Conservation (phyloP, 2,888 invertebrate genomes). For the Catocala nupta region DNA sequence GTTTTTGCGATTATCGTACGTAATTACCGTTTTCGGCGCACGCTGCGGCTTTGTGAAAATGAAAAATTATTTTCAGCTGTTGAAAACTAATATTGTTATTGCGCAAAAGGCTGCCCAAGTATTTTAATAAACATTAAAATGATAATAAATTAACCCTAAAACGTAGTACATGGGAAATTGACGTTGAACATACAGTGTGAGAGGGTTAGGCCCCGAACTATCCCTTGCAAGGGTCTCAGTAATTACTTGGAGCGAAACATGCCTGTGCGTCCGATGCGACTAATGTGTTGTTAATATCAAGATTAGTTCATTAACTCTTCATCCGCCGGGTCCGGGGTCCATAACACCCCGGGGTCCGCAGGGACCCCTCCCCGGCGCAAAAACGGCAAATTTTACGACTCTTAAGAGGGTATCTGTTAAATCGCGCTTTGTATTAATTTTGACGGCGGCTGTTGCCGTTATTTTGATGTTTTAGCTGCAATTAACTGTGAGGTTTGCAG, state of each 20-base stretch:
- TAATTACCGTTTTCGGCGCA: conserved; percentile 58
- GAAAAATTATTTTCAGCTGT: conserved; percentile 1
- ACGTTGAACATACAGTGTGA: conserved; percentile 50
- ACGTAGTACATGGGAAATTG: conserved; percentile 53
- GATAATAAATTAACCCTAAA: conserved; percentile 63
- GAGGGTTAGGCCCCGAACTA: conserved; percentile 55
- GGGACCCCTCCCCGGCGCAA: conserved; percentile 60
- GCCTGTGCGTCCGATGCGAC: conserved; percentile 79
- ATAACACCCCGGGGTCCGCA: conserved; percentile 53
- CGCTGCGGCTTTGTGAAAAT: conserved; percentile 6
- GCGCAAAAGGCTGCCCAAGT: conserved; percentile 30
- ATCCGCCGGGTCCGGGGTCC: conserved; percentile 66
- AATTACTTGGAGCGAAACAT: conserved; percentile 69
- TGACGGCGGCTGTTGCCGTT: conserved; percentile 74
- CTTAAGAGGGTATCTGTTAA: conserved; percentile 73
- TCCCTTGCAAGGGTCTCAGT: conserved; percentile 63
- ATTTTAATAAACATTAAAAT: conserved; percentile 63
- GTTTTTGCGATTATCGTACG: conserved; percentile 71
- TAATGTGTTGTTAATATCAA: conserved; percentile 87
- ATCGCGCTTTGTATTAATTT: conserved; percentile 80
- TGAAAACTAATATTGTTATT: conserved; percentile 19
- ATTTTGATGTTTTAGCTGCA: conserved; percentile 66
- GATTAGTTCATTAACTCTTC: conserved; percentile 87
- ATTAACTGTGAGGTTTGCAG: conserved; percentile 55
- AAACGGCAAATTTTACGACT: conserved; percentile 74